Conservation (phyloP, 2,888 invertebrate species). For the Agonopterix heracliana region DNA sequence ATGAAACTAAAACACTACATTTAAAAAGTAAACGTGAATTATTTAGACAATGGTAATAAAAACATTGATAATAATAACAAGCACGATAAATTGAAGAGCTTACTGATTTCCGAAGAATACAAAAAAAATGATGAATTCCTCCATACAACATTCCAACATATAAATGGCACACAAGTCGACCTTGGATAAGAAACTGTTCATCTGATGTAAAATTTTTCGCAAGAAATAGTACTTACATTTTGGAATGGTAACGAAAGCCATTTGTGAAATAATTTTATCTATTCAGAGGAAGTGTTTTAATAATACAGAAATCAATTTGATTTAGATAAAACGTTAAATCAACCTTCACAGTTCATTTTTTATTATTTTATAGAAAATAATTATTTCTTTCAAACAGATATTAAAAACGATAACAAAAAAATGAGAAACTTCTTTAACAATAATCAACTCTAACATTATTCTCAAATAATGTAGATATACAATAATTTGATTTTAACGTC, state of each 20-base stretch:
- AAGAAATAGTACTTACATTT: constrained; percentile 19
- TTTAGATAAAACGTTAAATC: not conserved
- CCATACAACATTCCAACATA: constrained; percentile 9
- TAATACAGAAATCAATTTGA: not conserved
- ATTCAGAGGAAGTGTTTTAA: not conserved
- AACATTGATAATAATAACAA: too few relatives aligned
- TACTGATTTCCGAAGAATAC: too few relatives aligned
- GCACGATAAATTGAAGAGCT: too few relatives aligned
- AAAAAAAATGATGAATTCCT: too few relatives aligned
- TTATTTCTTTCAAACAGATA: too few relatives aligned
- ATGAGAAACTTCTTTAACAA: not conserved
- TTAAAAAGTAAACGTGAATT: not conserved
- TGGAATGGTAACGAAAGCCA: constrained; percentile 41
- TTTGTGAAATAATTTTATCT: constrained; percentile 8
- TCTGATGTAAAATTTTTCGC: too few relatives aligned
- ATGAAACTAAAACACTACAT: not conserved
- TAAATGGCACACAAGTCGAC: constrained; percentile 47
- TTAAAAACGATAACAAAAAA: not conserved
- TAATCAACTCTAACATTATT: not conserved
- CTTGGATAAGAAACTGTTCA: constrained; percentile 18
- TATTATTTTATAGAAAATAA: constrained; percentile 7
- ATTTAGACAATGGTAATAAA: not conserved
- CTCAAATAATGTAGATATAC: not conserved
- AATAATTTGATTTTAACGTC: not conserved
- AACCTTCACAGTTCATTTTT: not conserved